Evolutionary conservation across 2,888 invertebrate species (phyloP), one percentile per base, ranked within the genome.

Genomic region (Tetrapedia diversipes): DNA sequence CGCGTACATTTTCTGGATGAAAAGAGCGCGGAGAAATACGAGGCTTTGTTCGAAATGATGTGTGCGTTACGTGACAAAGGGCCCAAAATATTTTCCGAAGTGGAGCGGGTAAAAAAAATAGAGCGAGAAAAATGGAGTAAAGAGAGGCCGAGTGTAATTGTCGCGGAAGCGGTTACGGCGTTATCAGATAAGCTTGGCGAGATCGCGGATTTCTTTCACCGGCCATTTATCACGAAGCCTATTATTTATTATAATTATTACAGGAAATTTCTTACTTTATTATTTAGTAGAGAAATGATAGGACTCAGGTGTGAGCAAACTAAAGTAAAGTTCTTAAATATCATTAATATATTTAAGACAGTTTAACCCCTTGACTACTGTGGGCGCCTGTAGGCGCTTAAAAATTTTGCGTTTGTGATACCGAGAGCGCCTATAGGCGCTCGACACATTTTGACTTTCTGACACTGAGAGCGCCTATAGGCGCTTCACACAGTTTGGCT

Each of bases 21-120:
- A 57, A 47, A 47, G 27, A 37, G 47, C 14, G 14, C 29, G 27
- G 34, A 47, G n/a, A 57, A 37, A 51, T 41, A 22, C 47, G 47
- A 19, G 37, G 27, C 27, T 39, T 66, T 39, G 57, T 66, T 49
- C 11, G 7, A 47, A 57, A 66, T 37, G 47, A 66, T 66, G 47
- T 47, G 66, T 27, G 66, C 47, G 57, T 57, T 66, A 22, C 57
- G 57, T 29, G 57, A 39, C 59, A 47, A 59, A 57, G 19, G 37
- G n/a, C 37, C 37, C 16, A 66, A 47, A 66, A 39, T 47, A 66
- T 47, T 57, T 47, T 57, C 16, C 43, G 11, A 29, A n/a, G 14
- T 53, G 39, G 51, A 64, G 53, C 39, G 24, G 7, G 16, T 10
- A 14, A n/a, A 16, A 29, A 37, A 54, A n/a, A 34, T 10, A 16